phyloP scores from a whole-genome alignment of 2,888 invertebrate genomes.

The Terebella lapidaria region DNA sequence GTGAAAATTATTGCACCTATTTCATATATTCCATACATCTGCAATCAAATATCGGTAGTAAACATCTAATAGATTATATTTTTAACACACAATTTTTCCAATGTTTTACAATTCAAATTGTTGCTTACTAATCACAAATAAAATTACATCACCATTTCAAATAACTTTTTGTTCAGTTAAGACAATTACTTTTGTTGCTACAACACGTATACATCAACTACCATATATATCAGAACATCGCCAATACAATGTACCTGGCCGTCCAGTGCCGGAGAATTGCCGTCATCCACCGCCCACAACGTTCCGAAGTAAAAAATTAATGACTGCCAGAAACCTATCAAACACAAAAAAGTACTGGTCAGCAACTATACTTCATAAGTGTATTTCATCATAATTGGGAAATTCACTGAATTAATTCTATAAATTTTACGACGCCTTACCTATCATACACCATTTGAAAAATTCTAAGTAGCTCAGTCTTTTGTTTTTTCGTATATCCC shows the following conservation, averaged over 20 bases:
- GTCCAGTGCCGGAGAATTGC: slow-evolving; percentile 28
- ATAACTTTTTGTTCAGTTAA: too few relatives aligned
- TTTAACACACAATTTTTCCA: too few relatives aligned
- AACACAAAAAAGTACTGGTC: background rate
- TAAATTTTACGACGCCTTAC: slow-evolving; percentile 24
- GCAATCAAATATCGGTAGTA: background rate
- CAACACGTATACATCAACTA: too few relatives aligned
- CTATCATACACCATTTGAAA: slow-evolving; percentile 47
- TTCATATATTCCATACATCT: slow-evolving; percentile 29
- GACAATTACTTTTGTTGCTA: too few relatives aligned
- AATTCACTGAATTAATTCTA: too few relatives aligned
- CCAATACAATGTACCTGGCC: slow-evolving; percentile 37
- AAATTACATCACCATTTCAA: too few relatives aligned
- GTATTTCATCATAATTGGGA: too few relatives aligned
- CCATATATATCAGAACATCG: too few relatives aligned
- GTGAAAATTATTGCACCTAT: slow-evolving; percentile 23
- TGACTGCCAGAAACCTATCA: slow-evolving; percentile 53
- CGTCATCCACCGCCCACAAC: slow-evolving; percentile 32
- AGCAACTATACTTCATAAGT: too few relatives aligned
- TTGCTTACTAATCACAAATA: too few relatives aligned
- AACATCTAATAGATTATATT: too few relatives aligned
- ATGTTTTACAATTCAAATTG: too few relatives aligned
- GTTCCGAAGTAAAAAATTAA: slow-evolving; percentile 47
- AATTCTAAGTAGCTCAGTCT: slow-evolving; percentile 64
- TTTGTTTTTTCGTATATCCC: slow-evolving; percentile 56